Evolutionary conservation across 2,113 vertebrate genomes (phyloP).

Genomic region (Pachyramphus minor): DNA sequence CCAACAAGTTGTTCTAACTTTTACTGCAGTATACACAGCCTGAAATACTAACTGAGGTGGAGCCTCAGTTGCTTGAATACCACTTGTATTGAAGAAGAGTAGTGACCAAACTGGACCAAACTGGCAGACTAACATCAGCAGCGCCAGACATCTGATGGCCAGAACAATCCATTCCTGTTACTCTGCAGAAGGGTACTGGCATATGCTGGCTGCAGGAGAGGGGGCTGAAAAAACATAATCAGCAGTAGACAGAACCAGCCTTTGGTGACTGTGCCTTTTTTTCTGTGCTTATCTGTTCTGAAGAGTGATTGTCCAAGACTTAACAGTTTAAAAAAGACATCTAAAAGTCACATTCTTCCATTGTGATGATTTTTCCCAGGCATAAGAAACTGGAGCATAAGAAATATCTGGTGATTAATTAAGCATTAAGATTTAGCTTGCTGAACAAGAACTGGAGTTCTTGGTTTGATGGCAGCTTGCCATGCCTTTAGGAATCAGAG

Average conservation of each 20-base stretch:
- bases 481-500: not conserved
- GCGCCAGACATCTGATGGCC: not conserved
- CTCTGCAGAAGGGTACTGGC: not conserved
- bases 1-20: not conserved
- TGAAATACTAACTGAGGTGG: not conserved
- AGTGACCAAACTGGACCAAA: not conserved
- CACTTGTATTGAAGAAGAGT: not conserved
- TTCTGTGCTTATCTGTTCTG: not conserved
- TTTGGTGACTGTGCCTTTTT: not conserved
- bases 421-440: not conserved
- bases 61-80: not conserved
- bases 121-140: not conserved
- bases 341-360: not conserved
- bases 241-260: not conserved
- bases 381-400: not conserved
- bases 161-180: not conserved
- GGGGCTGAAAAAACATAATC: not conserved
- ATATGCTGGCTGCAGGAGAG: not conserved
- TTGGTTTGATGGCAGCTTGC: not conserved
- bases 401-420: not conserved
- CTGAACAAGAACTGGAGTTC: not conserved
- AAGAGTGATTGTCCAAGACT: not conserved
- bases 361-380: not conserved
- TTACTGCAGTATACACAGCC: not conserved
- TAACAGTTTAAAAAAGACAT: not conserved